Base-by-base conservation (phyloP, 2,888 invertebrate species). In the Nomada ruficornis region DNA sequence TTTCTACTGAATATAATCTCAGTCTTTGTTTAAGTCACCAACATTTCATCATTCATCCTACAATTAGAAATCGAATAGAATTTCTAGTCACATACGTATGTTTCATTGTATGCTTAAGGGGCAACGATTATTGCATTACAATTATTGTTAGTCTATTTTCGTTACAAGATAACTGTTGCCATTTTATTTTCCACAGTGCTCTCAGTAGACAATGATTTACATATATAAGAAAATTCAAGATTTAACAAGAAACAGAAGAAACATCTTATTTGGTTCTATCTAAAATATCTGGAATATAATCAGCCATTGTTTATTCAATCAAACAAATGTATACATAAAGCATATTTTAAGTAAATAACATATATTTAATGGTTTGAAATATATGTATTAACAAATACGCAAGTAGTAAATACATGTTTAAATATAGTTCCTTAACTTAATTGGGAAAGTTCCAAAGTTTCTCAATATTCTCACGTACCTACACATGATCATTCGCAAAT, bases 41-140 rank as follows among this genome's bases (percentile, higher is more conserved):
- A 42, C 42, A 18, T 55, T 20, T 54, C 20, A 54, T n/a, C 1
- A 18, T 26, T 64, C 26, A 26, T 64, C 18, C 26, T 36, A 36
- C 7, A 36, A 36, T 36, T 65, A 29, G 23, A 57, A 57, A 65
- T 20, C 44, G 26, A 20, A 65, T 67, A 74, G 20, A 20, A 57
- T 65, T 74, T 65, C 65, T 11, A 57, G 74, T 65, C 65, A 47
- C 74, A 50, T 47, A 57, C 29, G 4, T 36, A 3, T 13, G 18
- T 44, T 20, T 20, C 59, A 20, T 47, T 57, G 11, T 59, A 29
- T 50, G 36, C 3, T 73, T 57, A 57, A 73, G 74, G 74, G 36
- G 50, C 55, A 47, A 50, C 47, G 44, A 57, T 57, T 47, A 23
- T 57, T 26, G 20, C 73, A 71, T 62, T 73, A 29, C n/a, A 18